Conservation (phyloP, 2,888 invertebrate species). For the Empis livida region DNA sequence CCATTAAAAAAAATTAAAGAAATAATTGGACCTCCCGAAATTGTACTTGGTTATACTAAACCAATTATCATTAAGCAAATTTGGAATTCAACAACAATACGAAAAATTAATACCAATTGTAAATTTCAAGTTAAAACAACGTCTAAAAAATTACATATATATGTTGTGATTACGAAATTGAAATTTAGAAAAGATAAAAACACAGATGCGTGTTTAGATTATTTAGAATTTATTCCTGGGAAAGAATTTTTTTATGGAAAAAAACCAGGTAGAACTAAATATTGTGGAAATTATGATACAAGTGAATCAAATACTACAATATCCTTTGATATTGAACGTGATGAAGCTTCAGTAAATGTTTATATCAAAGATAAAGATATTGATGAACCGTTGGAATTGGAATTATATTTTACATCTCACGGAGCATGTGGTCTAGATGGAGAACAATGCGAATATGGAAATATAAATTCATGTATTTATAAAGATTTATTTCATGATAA, state of each 20-base stretch:
- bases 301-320: background rate
- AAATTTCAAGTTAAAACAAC: conserved; percentile 25
- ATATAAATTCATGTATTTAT: conserved; percentile 29
- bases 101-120: conserved; percentile 28
- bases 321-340: background rate
- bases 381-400: conserved; percentile 28
- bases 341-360: conserved; percentile 22
- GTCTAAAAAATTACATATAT: conserved; percentile 25
- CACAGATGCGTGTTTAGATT: conserved; percentile 25
- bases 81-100: conserved; percentile 27
- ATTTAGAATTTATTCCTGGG: conserved; percentile 26
- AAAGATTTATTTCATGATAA: conserved; percentile 30
- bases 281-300: conserved; percentile 17
- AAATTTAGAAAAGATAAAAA: conserved; percentile 26
- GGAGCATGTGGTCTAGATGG: conserved; percentile 23
- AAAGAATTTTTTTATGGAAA: too few relatives aligned
- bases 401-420: conserved; percentile 29
- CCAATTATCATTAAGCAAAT: conserved; percentile 25
- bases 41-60: too few relatives aligned
- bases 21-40: too few relatives aligned
- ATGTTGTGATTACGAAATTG: conserved; percentile 27
- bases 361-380: conserved; percentile 24
- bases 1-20: too few relatives aligned
- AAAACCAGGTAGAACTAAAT: background rate
- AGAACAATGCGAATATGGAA: conserved; percentile 25